Evolutionary conservation across 2,888 invertebrate species (phyloP).

Genomic region (Leptothorax acervorum): DNA sequence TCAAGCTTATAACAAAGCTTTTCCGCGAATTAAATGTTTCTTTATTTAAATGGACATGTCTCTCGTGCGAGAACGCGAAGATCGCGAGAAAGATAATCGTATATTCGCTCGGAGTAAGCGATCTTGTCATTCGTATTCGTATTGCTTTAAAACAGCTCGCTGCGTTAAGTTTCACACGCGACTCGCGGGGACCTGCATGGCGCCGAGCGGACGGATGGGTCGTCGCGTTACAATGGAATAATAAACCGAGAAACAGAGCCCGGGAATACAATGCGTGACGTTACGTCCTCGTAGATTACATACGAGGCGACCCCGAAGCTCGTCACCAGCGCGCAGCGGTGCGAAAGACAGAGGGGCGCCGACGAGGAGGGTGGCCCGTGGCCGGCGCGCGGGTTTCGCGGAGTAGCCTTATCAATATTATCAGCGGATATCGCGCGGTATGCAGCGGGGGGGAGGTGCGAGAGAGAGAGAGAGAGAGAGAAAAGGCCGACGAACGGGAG

Average conservation of each 20-base stretch:
- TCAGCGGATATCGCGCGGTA: constrained; percentile 67
- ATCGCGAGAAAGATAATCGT: not conserved
- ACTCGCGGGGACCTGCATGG: not conserved
- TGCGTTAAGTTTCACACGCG: not conserved
- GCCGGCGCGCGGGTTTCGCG: constrained; percentile 21
- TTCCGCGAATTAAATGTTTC: not conserved
- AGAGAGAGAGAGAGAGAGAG: not conserved
- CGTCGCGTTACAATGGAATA: constrained; percentile 13
- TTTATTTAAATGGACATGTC: not conserved
- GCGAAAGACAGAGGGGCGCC: constrained; percentile 58
- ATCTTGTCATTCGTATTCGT: not conserved
- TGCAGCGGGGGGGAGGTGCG: constrained; percentile 56
- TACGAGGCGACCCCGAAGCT: constrained; percentile 49
- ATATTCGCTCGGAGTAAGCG: not conserved
- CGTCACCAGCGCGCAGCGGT: constrained; percentile 4
- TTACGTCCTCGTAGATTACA: constrained; percentile 18
- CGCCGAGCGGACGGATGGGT: not conserved
- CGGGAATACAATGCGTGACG: not conserved
- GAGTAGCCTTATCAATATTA: constrained; percentile 76
- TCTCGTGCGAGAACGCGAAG: not conserved
- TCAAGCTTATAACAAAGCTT: not conserved
- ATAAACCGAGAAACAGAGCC: constrained; percentile 15
- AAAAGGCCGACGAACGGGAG: constrained; percentile 30
- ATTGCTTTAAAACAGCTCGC: not conserved
- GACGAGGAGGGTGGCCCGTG: constrained; percentile 21